These are phyloP conservation scores for rat (Rattus norvegicus) DNA, from an alignment of 2,113 vertebrate species.

Conservation along the genomic window GRCr8 NC_086039.1:13761001-13761500, in stretches of 20 bases:
- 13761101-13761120: slow-evolving; percentile 47
- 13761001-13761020: slow-evolving; percentile 64
- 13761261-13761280: background rate
- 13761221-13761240: slow-evolving; percentile 40
- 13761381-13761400: background rate
- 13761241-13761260: slow-evolving; percentile 15
- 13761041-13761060: slow-evolving; percentile 51
- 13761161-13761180: slow-evolving; percentile 37
- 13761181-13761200: slow-evolving; percentile 1
- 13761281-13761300: slow-evolving; percentile 6
- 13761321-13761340: background rate
- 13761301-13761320: background rate
- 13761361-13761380: background rate
- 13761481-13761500: slow-evolving; percentile 15
- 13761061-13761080: slow-evolving; percentile 51
- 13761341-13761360: background rate
- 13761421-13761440: slow-evolving; percentile 3
- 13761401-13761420: slow-evolving; percentile 2
- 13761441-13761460: slow-evolving; percentile 37
- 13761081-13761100: slow-evolving; percentile 63
- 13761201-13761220: slow-evolving; percentile 58
- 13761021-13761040: slow-evolving; percentile 55
- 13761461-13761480: slow-evolving; percentile 10
- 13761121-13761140: slow-evolving; percentile 22
- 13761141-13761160: slow-evolving; percentile 12